Evolutionary conservation across 1,140 invertebrate species (phyloP).

Genomic region (Trichonephila inaurata): DNA sequence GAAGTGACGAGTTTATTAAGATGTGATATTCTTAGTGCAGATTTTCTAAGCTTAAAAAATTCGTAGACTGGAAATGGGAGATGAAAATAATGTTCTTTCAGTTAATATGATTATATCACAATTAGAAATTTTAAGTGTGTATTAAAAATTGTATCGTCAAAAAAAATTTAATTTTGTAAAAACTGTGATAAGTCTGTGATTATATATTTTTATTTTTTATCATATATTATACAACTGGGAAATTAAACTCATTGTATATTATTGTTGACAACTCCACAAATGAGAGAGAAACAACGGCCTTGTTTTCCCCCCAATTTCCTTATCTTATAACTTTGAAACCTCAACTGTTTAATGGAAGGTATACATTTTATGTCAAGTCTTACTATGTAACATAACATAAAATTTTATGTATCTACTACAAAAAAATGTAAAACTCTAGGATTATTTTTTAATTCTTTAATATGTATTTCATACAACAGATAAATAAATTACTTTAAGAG

Average conservation of each 20-base stretch:
- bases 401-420: background rate
- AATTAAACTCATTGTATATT: conserved; percentile 7
- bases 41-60: background rate
- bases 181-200: conserved; percentile 41
- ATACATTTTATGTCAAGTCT: background rate
- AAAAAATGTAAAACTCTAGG: background rate
- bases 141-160: background rate
- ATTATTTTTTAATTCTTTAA: background rate
- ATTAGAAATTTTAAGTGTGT: background rate
- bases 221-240: background rate
- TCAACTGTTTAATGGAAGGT: background rate
- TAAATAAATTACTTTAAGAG: background rate
- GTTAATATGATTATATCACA: background rate
- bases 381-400: background rate
- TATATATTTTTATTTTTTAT: conserved; percentile 7
- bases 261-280: background rate
- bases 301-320: background rate
- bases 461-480: background rate
- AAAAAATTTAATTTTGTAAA: background rate
- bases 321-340: background rate
- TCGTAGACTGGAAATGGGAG: background rate
- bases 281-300: background rate
- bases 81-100: background rate
- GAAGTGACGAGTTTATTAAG: background rate
- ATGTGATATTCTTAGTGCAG: background rate